phyloP scores from a whole-genome alignment of 2,888 invertebrate genomes.

The Notodonta ziczac region DNA sequence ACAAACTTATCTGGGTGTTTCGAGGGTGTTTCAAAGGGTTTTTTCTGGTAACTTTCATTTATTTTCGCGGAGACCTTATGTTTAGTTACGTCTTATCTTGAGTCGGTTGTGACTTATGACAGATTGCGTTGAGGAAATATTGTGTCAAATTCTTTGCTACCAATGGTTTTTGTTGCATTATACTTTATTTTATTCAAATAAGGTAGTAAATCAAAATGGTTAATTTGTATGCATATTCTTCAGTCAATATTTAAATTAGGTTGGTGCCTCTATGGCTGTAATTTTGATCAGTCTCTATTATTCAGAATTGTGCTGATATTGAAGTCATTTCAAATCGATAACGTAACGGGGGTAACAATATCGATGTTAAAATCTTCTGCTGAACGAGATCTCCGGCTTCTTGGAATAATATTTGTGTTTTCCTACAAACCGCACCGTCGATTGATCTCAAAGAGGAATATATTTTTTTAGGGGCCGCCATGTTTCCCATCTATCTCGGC shows the following conservation, averaged over 20 bases:
- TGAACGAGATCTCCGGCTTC: not conserved
- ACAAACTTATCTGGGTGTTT: constrained; percentile 55
- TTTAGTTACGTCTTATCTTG: constrained; percentile 43
- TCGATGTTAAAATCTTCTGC: not conserved
- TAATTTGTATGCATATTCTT: too few species aligned
- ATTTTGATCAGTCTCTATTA: too few species aligned
- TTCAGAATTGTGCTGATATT: too few species aligned
- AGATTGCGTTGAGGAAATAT: constrained; percentile 16
- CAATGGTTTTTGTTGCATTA: not conserved
- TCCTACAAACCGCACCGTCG: constrained; percentile 40
- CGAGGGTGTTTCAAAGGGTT: constrained; percentile 48
- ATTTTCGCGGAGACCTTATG: constrained; percentile 42
- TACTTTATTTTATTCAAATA: not conserved
- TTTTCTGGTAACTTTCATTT: constrained; percentile 49
- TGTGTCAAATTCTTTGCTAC: constrained; percentile 3
- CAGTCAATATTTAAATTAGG: too few species aligned
- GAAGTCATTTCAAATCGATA: not conserved
- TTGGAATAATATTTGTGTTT: constrained; percentile 59
- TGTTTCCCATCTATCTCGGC: constrained; percentile 35
- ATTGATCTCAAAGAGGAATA: constrained; percentile 50
- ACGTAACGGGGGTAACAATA: not conserved
- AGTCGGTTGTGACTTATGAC: constrained; percentile 13
- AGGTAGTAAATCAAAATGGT: too few species aligned
- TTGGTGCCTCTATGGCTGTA: too few species aligned
- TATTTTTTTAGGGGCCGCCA: constrained; percentile 47